Base-by-base conservation (phyloP, 2,113 vertebrate species). In the Pomatorhinus ruficollis region DNA sequence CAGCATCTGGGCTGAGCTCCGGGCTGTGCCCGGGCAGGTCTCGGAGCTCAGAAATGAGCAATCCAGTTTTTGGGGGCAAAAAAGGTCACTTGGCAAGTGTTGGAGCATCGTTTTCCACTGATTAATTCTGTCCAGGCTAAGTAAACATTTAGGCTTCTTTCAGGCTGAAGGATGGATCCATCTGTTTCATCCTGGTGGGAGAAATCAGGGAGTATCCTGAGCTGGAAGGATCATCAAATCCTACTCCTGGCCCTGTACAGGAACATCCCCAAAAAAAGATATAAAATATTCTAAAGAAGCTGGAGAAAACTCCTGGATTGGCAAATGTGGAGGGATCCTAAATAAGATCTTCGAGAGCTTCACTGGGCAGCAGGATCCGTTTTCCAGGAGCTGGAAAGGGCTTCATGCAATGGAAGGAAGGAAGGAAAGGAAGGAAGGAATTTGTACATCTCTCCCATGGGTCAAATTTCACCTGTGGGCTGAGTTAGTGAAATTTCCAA, bases 21-120 rank as follows among this genome's bases (percentile, higher is more conserved):
- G n/a, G 61, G 61, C 65, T 64, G 35, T 42, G 90, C 92, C 90
- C 23, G 61, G 90, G 75, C 74, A 92, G 71, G 57, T 94, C 96
- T 83, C 79, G 0, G 66, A 59, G 80, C 90, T 76, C 39, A 0
- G 56, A 40, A 87, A 87, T 75, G 89, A 89, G 33, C 12, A 15
- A 60, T 60, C 44, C 1, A 5, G 47, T 92, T 94, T 89, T 90
- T 47, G 3, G 27, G 35, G 93, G 88, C 83, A 95, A 63, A 23
- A 75, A 90, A 93, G 97, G 96, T 95, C 86, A 6, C 56, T 95
- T 96, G 96, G 96, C 97, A 96, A 86, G 31, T 11, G 45, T 31
- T 59, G 0, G 44, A 79, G 95, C 87, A 69, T 89, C 47, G 5
- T 91, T 97, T 96, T 57, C 68, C 65, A 78, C 59, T 72, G 93